Conservation (phyloP, 2,797 vertebrate genomes). For the Muraenolepis orangiensis region DNA sequence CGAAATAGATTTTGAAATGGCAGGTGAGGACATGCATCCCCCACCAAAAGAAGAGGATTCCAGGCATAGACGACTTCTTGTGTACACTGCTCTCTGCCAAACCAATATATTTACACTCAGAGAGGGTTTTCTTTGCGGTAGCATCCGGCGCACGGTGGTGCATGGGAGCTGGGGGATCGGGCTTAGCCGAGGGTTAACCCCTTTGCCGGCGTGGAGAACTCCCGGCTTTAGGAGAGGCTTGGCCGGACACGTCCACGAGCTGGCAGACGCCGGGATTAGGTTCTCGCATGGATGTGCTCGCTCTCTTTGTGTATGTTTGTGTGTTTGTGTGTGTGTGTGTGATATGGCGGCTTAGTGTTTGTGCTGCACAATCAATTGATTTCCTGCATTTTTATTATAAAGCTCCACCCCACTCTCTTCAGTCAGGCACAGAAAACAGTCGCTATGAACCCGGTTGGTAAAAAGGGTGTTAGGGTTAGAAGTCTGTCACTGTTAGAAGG, state of each 20-base stretch:
- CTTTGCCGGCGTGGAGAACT: conserved; percentile 43
- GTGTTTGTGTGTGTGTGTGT: too few species aligned
- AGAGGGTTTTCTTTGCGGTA: not conserved
- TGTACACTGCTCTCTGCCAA: not conserved
- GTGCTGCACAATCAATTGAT: conserved; percentile 68
- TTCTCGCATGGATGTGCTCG: not conserved
- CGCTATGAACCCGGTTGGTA: too few species aligned
- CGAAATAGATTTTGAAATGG: too few species aligned
- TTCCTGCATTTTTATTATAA: conserved; percentile 54
- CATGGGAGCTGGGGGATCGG: conserved; percentile 37
- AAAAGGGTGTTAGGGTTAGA: too few species aligned
- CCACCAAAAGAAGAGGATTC: not conserved
- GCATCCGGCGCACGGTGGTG: not conserved
- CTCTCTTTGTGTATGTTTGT: too few species aligned
- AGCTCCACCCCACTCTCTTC: too few species aligned
- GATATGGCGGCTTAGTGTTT: conserved; percentile 65
- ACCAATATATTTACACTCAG: too few species aligned
- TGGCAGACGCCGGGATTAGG: not conserved
- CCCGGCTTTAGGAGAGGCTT: not conserved
- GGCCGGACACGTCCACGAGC: conserved; percentile 46
- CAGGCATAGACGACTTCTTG: too few species aligned
- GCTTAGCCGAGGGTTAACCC: conserved; percentile 37
- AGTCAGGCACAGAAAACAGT: too few species aligned
- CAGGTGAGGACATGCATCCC: too few species aligned
- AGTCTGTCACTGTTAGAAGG: too few species aligned